Conservation (phyloP, 2,113 vertebrate species). For the Eretmochelys imbricata region DNA sequence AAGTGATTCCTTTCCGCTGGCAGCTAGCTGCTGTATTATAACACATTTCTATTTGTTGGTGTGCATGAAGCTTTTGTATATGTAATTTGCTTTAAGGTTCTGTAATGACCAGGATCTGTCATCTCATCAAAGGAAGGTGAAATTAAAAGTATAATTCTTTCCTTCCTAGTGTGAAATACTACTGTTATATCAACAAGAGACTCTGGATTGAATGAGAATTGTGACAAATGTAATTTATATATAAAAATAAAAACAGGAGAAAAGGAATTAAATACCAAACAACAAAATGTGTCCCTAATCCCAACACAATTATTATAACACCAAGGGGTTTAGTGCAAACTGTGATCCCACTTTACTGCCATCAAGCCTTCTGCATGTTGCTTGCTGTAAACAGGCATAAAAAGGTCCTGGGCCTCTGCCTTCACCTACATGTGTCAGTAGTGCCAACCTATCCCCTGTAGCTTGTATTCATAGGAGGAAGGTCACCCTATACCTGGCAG, state of each 20-base stretch:
- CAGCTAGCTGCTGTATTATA: not conserved
- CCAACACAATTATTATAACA: too few relatives aligned
- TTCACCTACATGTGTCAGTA: not conserved
- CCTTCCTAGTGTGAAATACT: not conserved
- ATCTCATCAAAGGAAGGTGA: not conserved
- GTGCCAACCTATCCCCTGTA: not conserved
- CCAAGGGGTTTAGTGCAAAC: not conserved
- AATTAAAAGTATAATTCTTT: not conserved
- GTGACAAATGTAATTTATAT: not conserved
- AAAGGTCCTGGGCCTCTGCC: not conserved
- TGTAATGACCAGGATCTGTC: not conserved
- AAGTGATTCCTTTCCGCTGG: not conserved
- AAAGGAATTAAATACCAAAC: not conserved
- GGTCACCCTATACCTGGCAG: not conserved
- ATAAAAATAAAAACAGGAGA: not conserved
- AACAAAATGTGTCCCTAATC: not conserved
- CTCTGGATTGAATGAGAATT: not conserved
- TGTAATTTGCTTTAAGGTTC: not conserved
- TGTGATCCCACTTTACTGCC: not conserved
- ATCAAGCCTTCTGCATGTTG: not conserved
- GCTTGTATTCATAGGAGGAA: not conserved
- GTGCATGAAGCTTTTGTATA: not conserved
- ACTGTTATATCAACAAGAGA: not conserved
- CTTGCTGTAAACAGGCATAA: not conserved
- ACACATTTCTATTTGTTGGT: not conserved